These are phyloP conservation scores for Tragopan temminckii DNA, from an alignment of 2,797 vertebrate genomes.

Conservation along the genomic window DNA sequence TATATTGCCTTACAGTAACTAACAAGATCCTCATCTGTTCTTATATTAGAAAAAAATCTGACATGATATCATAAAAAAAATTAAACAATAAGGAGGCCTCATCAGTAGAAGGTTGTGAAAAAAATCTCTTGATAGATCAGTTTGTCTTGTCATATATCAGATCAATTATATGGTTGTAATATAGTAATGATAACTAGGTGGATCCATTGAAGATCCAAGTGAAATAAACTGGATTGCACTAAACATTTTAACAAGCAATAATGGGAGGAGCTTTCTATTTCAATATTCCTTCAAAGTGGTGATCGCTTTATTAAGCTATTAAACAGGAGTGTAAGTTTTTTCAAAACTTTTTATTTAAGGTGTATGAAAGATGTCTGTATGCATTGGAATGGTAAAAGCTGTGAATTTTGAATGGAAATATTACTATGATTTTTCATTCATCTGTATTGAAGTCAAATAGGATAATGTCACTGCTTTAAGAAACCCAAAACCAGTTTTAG, in stretches of 20 bases:
- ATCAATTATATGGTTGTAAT: not conserved
- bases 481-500: not conserved
- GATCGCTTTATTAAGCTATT: conserved; percentile 1
- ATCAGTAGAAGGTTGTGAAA: not conserved
- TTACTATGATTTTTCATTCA: conserved; percentile 39
- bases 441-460: not conserved
- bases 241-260: not conserved
- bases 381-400: not conserved
- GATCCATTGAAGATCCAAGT: not conserved
- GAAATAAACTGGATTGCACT: too few relatives aligned
- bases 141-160: not conserved
- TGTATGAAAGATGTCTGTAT: not conserved
- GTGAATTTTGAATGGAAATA: conserved; percentile 6
- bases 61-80: not conserved
- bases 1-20: not conserved
- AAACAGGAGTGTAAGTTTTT: not conserved
- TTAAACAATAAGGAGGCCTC: not conserved
- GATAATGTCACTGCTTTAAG: not conserved
- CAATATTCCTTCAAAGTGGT: not conserved
- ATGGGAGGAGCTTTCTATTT: not conserved
- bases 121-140: not conserved
- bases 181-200: not conserved
- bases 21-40: not conserved
- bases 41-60: not conserved
- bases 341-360: not conserved